These are phyloP conservation scores for Nothocercus julius DNA, from an alignment of 2,113 vertebrate species.

Conservation along the genomic window DNA sequence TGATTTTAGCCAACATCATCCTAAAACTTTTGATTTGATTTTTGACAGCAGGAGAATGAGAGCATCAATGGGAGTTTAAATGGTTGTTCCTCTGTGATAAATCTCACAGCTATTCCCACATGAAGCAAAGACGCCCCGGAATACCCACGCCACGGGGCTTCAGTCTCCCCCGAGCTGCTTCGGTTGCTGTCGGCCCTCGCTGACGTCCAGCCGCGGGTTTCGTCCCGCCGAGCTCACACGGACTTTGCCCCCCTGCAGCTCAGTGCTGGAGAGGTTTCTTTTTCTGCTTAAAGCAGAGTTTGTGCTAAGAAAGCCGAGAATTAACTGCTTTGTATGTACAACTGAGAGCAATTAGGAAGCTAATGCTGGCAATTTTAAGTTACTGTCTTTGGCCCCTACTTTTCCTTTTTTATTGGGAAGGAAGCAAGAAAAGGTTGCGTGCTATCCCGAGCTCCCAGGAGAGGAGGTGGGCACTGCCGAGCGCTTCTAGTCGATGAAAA, in stretches of 20 bases:
- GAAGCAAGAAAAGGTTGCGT: not conserved
- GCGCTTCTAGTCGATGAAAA: not conserved
- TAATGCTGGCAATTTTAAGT: not conserved
- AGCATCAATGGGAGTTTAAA: not conserved
- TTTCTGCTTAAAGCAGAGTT: not conserved
- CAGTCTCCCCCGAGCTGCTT: not conserved
- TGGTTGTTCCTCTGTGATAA: not conserved
- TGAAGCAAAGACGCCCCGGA: not conserved
- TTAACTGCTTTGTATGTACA: not conserved
- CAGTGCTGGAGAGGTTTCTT: rapidly evolving
- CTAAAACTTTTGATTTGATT: not conserved
- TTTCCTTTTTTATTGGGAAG: not conserved
- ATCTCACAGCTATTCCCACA: not conserved
- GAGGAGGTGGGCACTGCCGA: rapidly evolving
- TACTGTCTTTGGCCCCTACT: not conserved
- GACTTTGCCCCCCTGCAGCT: not conserved
- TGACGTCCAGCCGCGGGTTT: not conserved
- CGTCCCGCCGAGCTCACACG: not conserved
- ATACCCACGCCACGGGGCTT: not conserved
- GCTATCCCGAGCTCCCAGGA: not conserved
- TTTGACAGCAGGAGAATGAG: not conserved
- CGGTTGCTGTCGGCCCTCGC: not conserved
- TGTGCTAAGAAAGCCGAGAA: not conserved
- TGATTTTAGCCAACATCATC: too few relatives aligned
- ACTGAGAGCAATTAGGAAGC: not conserved